These are phyloP conservation scores for Acronicta aceris DNA, from an alignment of 2,888 invertebrate species.

Conservation along the genomic window DNA sequence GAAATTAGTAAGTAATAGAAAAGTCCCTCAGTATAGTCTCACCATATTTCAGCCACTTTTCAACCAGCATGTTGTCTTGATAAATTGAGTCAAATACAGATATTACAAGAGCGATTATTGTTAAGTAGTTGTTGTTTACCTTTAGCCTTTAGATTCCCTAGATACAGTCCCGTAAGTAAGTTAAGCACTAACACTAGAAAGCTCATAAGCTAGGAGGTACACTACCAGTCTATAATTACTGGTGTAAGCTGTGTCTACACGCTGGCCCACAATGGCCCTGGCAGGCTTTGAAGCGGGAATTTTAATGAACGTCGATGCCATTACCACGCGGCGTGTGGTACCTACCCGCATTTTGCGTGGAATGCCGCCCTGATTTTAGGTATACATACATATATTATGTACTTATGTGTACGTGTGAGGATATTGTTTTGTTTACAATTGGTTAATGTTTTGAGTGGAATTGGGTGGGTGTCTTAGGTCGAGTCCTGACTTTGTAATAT, in stretches of 20 bases:
- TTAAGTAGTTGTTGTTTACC: neutral
- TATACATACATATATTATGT: too few relatives aligned
- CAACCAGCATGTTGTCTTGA: too few relatives aligned
- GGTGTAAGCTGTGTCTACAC: slow-evolving; percentile 37
- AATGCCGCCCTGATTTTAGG: slow-evolving; percentile 31
- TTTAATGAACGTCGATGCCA: slow-evolving; percentile 52
- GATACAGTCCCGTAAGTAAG: slow-evolving; percentile 7
- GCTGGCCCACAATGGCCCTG: slow-evolving; percentile 37
- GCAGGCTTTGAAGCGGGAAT: slow-evolving; percentile 46
- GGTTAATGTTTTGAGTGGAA: neutral
- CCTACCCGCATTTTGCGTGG: slow-evolving; percentile 17
- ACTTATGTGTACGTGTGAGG: neutral
- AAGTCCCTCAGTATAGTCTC: too few relatives aligned
- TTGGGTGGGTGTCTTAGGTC: too few relatives aligned
- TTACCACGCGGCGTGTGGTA: slow-evolving; percentile 32
- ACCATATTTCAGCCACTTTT: too few relatives aligned
- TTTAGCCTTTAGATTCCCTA: neutral
- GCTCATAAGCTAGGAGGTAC: slow-evolving; percentile 42
- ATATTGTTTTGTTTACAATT: slow-evolving; percentile 18
- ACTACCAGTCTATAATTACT: slow-evolving; percentile 25
- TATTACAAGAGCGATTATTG: neutral
- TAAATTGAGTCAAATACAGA: too few relatives aligned
- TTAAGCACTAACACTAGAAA: slow-evolving; percentile 33
- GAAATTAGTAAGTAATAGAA: too few relatives aligned
- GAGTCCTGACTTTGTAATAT: neutral